Evolutionary conservation across 2,888 invertebrate species (phyloP).

Genomic region (Cryptocephalus primarius): DNA sequence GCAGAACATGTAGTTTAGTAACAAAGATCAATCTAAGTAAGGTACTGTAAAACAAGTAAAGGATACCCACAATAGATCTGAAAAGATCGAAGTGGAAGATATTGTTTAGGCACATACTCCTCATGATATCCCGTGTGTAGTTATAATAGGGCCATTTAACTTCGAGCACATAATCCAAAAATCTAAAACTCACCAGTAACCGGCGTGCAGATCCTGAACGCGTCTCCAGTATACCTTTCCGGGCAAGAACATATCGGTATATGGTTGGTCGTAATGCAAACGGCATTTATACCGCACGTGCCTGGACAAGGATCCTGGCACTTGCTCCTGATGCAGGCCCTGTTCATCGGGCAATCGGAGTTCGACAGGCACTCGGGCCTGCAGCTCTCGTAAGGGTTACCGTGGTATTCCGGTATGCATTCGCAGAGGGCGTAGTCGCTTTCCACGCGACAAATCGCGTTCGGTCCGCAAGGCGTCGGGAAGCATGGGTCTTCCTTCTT

Average conservation of each 20-base stretch:
- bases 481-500: constrained; percentile 56
- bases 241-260: constrained; percentile 50
- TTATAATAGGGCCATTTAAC: no score
- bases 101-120: no score
- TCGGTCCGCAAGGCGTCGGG: constrained; percentile 72
- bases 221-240: constrained; percentile 42
- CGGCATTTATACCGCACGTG: constrained; percentile 73
- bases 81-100: no score
- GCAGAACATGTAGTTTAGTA: no score
- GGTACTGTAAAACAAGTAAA: no score
- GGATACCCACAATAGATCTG: no score
- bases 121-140: no score
- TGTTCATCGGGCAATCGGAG: constrained; percentile 71
- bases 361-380: constrained; percentile 79
- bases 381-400: constrained; percentile 66
- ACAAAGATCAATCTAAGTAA: no score
- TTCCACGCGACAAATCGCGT: constrained; percentile 64
- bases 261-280: constrained; percentile 64
- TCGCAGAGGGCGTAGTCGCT: constrained; percentile 62
- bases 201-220: constrained; percentile 40
- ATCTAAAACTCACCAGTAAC: constrained; percentile 26
- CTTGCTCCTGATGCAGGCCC: constrained; percentile 70
- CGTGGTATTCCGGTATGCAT: constrained; percentile 60
- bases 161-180: no score
- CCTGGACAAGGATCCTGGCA: constrained; percentile 78